phyloP scores from a whole-genome alignment of 2,888 invertebrate species.

The Melitaea athalia region DNA sequence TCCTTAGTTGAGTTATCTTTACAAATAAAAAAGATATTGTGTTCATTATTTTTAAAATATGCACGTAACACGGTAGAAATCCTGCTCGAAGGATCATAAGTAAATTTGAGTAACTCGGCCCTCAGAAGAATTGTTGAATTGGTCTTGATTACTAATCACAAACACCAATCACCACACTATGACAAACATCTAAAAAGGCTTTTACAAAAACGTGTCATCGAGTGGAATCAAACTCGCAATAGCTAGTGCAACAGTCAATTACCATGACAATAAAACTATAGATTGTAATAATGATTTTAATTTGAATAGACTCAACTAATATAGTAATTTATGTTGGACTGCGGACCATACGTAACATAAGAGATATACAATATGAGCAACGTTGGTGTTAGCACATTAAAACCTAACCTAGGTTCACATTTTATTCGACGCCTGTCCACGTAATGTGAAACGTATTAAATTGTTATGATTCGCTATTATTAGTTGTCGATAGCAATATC shows the following conservation, averaged over 20 bases:
- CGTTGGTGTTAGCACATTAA: not conserved
- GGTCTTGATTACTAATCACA: too few relatives aligned
- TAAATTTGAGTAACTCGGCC: not conserved
- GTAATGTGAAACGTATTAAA: constrained; percentile 11
- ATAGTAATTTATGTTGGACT: not conserved
- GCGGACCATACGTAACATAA: not conserved
- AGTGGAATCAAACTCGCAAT: too few relatives aligned
- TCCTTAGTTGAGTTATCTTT: constrained; percentile 32
- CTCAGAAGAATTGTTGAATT: too few relatives aligned
- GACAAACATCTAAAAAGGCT: too few relatives aligned
- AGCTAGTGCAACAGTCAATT: too few relatives aligned
- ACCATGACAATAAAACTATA: too few relatives aligned
- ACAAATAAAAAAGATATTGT: constrained; percentile 11
- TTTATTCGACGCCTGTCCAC: constrained; percentile 9
- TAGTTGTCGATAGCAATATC: constrained; percentile 39
- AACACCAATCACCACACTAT: too few relatives aligned
- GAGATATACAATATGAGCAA: not conserved
- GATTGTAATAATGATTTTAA: too few relatives aligned
- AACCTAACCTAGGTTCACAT: constrained; percentile 29
- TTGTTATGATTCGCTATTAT: constrained; percentile 18
- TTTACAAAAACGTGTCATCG: too few relatives aligned
- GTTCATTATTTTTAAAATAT: not conserved
- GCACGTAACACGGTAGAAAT: not conserved
- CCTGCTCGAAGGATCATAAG: constrained; percentile 1
- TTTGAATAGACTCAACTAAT: too few relatives aligned